phyloP scores from a whole-genome alignment of 2,888 invertebrate genomes.

The Callyntrura sp. region DNA sequence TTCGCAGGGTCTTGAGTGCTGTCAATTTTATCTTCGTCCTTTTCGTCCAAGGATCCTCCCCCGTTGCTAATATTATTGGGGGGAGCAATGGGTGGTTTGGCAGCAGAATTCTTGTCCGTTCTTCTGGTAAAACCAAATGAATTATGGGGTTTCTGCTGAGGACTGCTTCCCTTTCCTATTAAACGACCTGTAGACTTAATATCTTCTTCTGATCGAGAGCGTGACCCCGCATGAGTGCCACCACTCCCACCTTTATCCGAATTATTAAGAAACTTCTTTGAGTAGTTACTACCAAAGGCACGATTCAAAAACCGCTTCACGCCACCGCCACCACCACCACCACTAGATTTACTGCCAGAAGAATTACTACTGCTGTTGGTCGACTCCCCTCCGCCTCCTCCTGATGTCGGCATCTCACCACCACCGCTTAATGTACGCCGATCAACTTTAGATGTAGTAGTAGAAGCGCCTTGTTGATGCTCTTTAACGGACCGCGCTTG shows the following conservation, averaged over 20 bases:
- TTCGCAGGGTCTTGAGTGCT: slow-evolving; percentile 9
- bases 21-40: slow-evolving; percentile 48
- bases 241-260: slow-evolving; percentile 43
- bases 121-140: slow-evolving; percentile 16
- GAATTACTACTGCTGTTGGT: slow-evolving; percentile 2
- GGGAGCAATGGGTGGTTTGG: not conserved
- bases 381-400: slow-evolving; percentile 36
- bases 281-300: slow-evolving; percentile 70
- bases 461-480: slow-evolving; percentile 22
- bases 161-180: not conserved
- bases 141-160: not conserved
- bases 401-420: slow-evolving; percentile 50
- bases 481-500: slow-evolving; percentile 63
- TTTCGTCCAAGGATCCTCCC: not conserved
- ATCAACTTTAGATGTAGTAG: slow-evolving; percentile 4
- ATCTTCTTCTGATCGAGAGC: slow-evolving; percentile 62
- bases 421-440: slow-evolving; percentile 22
- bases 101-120: slow-evolving; percentile 24
- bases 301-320: slow-evolving; percentile 69
- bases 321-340: slow-evolving; percentile 67
- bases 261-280: slow-evolving; percentile 59
- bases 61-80: not conserved
- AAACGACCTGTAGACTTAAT: slow-evolving; percentile 36
- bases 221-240: not conserved
- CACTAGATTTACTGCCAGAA: slow-evolving; percentile 31